Evolutionary conservation across 2,888 invertebrate genomes (phyloP), one percentile per base, ranked within the genome.

Genomic region (Stenodema calcarata): DNA sequence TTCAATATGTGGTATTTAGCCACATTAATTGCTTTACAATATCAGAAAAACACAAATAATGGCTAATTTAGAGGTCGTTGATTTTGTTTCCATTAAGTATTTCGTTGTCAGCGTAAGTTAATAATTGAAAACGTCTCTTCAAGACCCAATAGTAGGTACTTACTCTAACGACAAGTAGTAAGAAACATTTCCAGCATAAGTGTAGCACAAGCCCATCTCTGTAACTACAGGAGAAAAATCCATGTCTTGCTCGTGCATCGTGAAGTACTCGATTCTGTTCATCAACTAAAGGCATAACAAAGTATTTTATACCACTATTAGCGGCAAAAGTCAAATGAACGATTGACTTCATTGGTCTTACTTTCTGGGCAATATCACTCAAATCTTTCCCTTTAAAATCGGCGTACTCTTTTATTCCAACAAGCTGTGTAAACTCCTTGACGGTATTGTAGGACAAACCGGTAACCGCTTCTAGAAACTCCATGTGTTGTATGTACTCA

Each of bases 391-490:
- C 87, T 44, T 47, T 50, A 6, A 89, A 75, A 11, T 84, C 82
- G 6, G 91, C 88, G n/a, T 92, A 88, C 2, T 88, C 90, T 0
- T 87, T 73, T 35, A 92, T 91, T 0, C 91, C 90, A 0, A 89
- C 89, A 88, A 91, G 92, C 86, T 91, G 90, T 83, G 90, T 88
- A 87, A 91, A 92, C 0, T 88, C 90, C 0, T 90, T 88, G 47
- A 92, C 89, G 50, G 92, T 90, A 84, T 91, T 91, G 82, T 93
- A 90, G 62, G 92, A 91, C 0, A 92, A 91, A 88, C 92, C 91
- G 0, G 91, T 91, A 0, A 92, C 91, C 0, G 90, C 90, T 3
- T 89, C 88, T 0, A 93, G 91, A 87, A 93, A 93, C 0, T 90
- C 89, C 41, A 89, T 89, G 88, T 92, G 93, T 88, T 92, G 92